Conservation (phyloP, 2,113 vertebrate species). For the Tursiops truncatus region DNA sequence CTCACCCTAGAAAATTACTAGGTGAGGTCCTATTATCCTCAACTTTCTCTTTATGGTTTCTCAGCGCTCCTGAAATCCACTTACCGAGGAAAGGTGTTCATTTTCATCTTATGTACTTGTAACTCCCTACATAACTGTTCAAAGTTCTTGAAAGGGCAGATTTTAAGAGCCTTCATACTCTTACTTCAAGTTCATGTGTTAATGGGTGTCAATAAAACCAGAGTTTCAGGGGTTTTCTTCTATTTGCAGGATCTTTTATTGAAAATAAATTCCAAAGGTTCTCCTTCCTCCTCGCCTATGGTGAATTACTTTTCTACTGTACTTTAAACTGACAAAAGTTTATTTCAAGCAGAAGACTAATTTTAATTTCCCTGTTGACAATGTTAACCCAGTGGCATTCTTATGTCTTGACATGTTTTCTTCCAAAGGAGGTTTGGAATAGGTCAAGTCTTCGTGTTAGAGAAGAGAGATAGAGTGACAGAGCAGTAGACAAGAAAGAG, state of each 20-base stretch:
- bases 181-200: constrained; percentile 59
- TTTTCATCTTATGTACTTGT: constrained; percentile 81
- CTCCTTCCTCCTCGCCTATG: constrained; percentile 25
- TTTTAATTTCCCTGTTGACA: not conserved
- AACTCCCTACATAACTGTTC: constrained; percentile 49
- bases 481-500: not conserved
- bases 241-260: constrained; percentile 42
- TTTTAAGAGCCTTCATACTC: constrained; percentile 69
- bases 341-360: constrained; percentile 21
- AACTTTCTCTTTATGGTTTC: constrained; percentile 82
- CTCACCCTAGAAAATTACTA: constrained; percentile 80
- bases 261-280: constrained; percentile 53
- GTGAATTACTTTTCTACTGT: not conserved
- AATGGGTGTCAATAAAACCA: constrained; percentile 66
- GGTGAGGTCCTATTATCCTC: constrained; percentile 81
- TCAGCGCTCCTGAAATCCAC: constrained; percentile 82
- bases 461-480: not conserved
- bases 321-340: not conserved
- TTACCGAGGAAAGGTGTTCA: constrained; percentile 81
- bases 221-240: constrained; percentile 44
- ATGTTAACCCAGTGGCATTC: not conserved
- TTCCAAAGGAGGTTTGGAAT: not conserved
- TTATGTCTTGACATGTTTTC: not conserved
- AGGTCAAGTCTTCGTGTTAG: not conserved
- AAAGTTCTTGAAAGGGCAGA: constrained; percentile 52